Evolutionary conservation across 2,113 vertebrate genomes (phyloP).

Genomic region (Vireo altiloquus): DNA sequence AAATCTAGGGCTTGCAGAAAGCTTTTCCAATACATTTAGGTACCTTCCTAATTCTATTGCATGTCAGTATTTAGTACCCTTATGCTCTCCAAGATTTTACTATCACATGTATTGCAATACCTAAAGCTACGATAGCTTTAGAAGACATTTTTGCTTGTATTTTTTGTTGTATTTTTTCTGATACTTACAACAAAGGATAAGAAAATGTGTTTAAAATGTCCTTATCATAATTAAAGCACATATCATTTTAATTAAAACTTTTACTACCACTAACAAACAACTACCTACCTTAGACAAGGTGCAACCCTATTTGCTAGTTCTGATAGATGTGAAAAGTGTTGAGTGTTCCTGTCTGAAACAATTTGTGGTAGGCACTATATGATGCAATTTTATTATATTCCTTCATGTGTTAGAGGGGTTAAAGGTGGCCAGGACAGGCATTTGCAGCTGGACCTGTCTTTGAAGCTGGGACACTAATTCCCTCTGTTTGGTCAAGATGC

Average conservation of each 20-base stretch:
- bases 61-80: neutral
- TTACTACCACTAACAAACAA: neutral
- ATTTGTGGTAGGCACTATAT: neutral
- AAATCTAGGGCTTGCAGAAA: neutral
- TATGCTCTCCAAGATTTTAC: neutral
- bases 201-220: neutral
- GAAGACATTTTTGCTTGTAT: neutral
- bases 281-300: neutral
- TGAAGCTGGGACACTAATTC: neutral
- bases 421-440: neutral
- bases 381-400: neutral
- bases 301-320: neutral
- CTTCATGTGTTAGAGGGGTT: neutral
- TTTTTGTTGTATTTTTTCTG: neutral
- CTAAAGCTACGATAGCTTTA: neutral
- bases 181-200: neutral
- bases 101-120: neutral
- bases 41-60: neutral
- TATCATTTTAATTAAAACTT: neutral
- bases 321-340: neutral
- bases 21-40: neutral
- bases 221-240: neutral
- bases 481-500: neutral
- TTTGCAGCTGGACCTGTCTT: neutral
- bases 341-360: neutral